Conservation (phyloP, 2,888 invertebrate genomes). For the Exephanes ischioxanthus region DNA sequence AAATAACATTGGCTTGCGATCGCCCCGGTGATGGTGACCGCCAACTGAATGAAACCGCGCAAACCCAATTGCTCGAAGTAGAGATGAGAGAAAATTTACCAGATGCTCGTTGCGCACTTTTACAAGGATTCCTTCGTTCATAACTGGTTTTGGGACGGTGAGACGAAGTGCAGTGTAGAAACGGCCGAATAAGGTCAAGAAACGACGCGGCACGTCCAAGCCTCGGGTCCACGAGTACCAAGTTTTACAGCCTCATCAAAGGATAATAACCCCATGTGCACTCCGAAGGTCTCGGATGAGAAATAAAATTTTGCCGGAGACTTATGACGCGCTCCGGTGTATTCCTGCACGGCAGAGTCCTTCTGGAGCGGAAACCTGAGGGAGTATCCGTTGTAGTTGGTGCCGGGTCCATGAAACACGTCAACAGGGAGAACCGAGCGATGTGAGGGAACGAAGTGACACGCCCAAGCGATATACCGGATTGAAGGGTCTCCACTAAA, state of each 20-base stretch:
- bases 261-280: slow-evolving; percentile 6
- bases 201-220: not conserved
- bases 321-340: slow-evolving; percentile 5
- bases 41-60: not conserved
- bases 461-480: slow-evolving; percentile 58
- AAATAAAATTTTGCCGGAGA: slow-evolving; percentile 37
- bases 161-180: not conserved
- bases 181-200: not conserved
- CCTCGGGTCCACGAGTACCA: not conserved
- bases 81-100: slow-evolving; percentile 3
- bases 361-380: slow-evolving; percentile 18
- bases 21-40: slow-evolving; percentile 69
- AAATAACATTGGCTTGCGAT: slow-evolving; percentile 77
- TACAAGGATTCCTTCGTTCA: not conserved
- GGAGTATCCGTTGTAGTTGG: slow-evolving; percentile 30
- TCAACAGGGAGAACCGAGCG: slow-evolving; percentile 3
- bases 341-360: not conserved
- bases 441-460: slow-evolving; percentile 52
- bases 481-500: slow-evolving; percentile 70
- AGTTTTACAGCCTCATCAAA: slow-evolving; percentile 46
- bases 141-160: not conserved
- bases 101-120: not conserved
- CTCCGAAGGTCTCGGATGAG: slow-evolving; percentile 30
- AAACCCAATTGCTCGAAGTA: slow-evolving; percentile 4
- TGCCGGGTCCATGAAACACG: slow-evolving; percentile 14